Conservation (phyloP, 2,888 invertebrate genomes). For the Scaptomyza flava region DNA sequence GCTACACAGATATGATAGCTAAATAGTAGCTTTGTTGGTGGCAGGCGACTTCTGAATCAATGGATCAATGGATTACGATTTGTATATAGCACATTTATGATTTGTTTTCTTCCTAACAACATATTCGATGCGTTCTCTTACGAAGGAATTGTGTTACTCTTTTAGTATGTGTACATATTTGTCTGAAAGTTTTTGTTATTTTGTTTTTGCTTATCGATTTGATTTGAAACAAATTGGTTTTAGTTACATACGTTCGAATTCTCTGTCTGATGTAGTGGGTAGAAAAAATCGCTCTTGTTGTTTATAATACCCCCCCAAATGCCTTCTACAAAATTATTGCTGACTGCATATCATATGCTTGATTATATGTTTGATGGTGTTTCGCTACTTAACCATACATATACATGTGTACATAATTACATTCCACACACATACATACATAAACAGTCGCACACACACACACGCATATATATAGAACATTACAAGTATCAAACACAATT, state of each 20-base stretch:
- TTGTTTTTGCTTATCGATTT: slow-evolving; percentile 7
- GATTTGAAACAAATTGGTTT: slow-evolving; percentile 19
- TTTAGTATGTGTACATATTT: slow-evolving; percentile 35
- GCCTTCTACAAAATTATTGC: slow-evolving; percentile 40
- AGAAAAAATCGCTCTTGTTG: slow-evolving; percentile 39
- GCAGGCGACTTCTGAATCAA: slow-evolving; percentile 7
- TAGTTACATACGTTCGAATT: slow-evolving; percentile 35
- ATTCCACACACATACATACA: background rate
- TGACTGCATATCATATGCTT: slow-evolving; percentile 46
- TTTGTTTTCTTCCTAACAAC: slow-evolving; percentile 6
- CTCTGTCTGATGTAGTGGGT: slow-evolving; percentile 54
- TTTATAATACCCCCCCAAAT: slow-evolving; percentile 27
- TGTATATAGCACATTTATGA: slow-evolving; percentile 1
- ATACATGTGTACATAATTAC: slow-evolving; percentile 8
- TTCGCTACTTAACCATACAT: slow-evolving; percentile 42
- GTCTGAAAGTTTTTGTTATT: slow-evolving; percentile 13
- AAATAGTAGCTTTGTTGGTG: slow-evolving; percentile 5
- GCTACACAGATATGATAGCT: background rate
- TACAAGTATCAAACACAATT: slow-evolving; percentile 42
- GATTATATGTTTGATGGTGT: slow-evolving; percentile 57
- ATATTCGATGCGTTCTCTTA: slow-evolving; percentile 5
- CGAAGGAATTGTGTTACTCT: slow-evolving; percentile 1
- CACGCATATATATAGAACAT: slow-evolving; percentile 9
- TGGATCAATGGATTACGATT: slow-evolving; percentile 5
- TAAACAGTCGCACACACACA: slow-evolving; percentile 12